Percentiles rank a stretch among this genome's conserved stretches.
phyloP scores from a whole-genome alignment of 1,140 invertebrate species.

The Notospermus geniculatus region DNA sequence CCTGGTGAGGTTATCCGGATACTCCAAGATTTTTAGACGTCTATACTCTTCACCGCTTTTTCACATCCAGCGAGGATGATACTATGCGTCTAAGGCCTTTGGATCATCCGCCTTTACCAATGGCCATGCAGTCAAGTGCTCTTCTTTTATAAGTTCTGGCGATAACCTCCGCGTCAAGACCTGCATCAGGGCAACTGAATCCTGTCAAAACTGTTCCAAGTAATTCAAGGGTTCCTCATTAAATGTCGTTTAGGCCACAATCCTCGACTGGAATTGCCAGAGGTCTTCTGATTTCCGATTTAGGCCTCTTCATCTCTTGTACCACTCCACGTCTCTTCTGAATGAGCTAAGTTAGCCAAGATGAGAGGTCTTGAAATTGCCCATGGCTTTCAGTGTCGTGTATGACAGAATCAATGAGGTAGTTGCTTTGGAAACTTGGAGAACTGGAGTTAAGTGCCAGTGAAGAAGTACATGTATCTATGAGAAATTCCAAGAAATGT shows the following conservation, averaged over 20 bases:
- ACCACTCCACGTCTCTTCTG: too few relatives aligned
- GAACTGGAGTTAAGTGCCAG: too few relatives aligned
- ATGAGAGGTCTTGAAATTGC: too few relatives aligned
- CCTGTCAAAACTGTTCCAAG: constrained; percentile 19
- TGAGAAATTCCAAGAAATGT: too few relatives aligned
- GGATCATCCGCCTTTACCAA: constrained; percentile 10
- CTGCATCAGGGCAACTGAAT: constrained; percentile 13
- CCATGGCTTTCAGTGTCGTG: too few relatives aligned
- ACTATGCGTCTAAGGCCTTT: constrained; percentile 17
- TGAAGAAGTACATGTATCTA: too few relatives aligned
- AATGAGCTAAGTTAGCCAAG: too few relatives aligned
- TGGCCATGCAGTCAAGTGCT: constrained; percentile 19
- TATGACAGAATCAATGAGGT: too few relatives aligned
- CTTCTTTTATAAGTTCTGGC: constrained; percentile 20
- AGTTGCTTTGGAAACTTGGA: too few relatives aligned
- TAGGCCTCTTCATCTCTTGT: constrained; percentile 8
- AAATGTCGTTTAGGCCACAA: constrained; percentile 14
- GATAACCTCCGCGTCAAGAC: constrained; percentile 18
- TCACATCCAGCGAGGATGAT: constrained; percentile 19
- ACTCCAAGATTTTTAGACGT: constrained; percentile 14
- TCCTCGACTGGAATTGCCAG: constrained; percentile 21
- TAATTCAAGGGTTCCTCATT: constrained; percentile 17
- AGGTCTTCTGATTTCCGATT: constrained; percentile 16
- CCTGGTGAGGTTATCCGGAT: constrained; percentile 12
- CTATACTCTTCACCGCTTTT: constrained; percentile 15